Base-by-base conservation (phyloP, 2,113 vertebrate genomes). In the Pionites leucogaster region DNA sequence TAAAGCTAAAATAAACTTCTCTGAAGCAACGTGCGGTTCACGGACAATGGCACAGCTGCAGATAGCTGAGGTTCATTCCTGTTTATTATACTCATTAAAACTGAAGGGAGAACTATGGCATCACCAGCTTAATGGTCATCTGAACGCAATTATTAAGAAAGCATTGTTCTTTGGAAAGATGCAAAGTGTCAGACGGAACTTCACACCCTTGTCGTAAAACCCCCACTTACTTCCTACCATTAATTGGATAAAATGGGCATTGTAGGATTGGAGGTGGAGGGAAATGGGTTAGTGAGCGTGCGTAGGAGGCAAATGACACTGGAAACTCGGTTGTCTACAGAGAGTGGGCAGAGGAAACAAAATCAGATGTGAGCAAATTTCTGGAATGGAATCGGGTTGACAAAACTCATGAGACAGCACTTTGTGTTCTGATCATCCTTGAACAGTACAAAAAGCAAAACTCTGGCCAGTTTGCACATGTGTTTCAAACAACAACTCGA, bases 321-420 rank as follows among this genome's bases (percentile, higher is more conserved):
- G 97, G 97, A 97, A 98, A 96, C 96, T 97, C 86, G 15, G 97
- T 98, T 97, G 97, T 96, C 95, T 97, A 90, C 96, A 80, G 92
- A 84, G 97, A 97, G 98, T 98, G 98, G 97, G 98, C 95, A 96
- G 96, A 96, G 91, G 96, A 97, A 90, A 97, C 96, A 97, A 98
- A 95, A 98, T 98, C 98, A 96, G 88, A 98, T 95, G 96, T 90
- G 95, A 97, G 96, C 91, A 94, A 80, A 81, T 94, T 95, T 82
- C 74, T 95, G 93, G 96, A 96, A 98, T 93, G 87, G 96, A 97
- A 97, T 84, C 8, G 29, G 71, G 64, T 90, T 3, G 88, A 92
- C 96, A 97, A 97, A 97, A 93, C 90, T 92, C 94, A 91, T 93
- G 92, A 97, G 92, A 93, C 96, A 93, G 95, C 91, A 70, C 69